Evolutionary conservation across 2,888 invertebrate species (phyloP).

Genomic region (Protophormia terraenovae): DNA sequence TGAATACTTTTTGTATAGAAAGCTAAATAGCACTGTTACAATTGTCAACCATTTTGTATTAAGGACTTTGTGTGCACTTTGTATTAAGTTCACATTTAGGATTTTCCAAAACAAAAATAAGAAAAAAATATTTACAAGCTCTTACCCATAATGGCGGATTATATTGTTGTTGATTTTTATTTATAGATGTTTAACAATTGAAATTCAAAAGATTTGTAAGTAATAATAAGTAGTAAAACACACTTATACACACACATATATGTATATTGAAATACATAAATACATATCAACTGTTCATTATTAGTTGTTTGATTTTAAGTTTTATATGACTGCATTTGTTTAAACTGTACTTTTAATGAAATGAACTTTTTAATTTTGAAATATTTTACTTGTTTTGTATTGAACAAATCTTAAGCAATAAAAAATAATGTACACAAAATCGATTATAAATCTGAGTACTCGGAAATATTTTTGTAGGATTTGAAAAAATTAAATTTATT

Average conservation of each 20-base stretch:
- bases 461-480: too few species aligned
- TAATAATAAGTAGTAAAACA: constrained; percentile 45
- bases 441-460: too few species aligned
- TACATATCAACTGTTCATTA: constrained; percentile 2
- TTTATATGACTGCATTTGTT: not conserved
- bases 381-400: not conserved
- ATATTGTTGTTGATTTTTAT: constrained; percentile 51
- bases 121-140: constrained; percentile 20
- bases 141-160: constrained; percentile 53
- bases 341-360: constrained; percentile 24
- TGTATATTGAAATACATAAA: not conserved
- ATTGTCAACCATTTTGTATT: constrained; percentile 68
- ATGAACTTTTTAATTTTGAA: constrained; percentile 4
- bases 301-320: constrained; percentile 27
- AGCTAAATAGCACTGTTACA: constrained; percentile 60
- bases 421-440: too few species aligned
- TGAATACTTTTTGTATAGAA: constrained; percentile 25
- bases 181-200: constrained; percentile 50
- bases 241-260: not conserved
- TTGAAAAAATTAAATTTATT: too few species aligned
- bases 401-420: not conserved
- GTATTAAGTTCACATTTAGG: constrained; percentile 67
- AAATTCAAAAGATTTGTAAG: constrained; percentile 51
- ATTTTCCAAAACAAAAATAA: constrained; percentile 48
- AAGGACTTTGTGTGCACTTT: constrained; percentile 66